A percentile compares a stretch with the other conserved stretches of the same genome.
These are phyloP conservation scores for Helostoma temminkii DNA, from an alignment of 2,797 vertebrate species.

Conservation along the genomic window DNA sequence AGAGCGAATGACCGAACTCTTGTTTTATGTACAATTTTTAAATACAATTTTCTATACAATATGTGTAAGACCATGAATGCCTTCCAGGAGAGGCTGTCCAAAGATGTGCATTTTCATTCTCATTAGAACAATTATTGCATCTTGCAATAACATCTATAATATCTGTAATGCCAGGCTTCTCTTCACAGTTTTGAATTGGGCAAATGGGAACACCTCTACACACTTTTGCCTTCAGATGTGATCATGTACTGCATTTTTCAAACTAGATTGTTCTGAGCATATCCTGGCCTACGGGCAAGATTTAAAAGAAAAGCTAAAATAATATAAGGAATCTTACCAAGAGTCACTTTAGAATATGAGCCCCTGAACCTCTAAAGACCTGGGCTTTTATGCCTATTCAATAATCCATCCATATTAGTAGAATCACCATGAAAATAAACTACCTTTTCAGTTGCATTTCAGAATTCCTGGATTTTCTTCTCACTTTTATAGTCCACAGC, in stretches of 20 bases:
- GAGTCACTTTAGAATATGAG: no score
- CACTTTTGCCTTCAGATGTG: neutral
- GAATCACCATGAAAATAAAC: neutral
- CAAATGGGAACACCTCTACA: neutral
- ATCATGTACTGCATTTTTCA: neutral
- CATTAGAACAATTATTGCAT: conserved; percentile 2
- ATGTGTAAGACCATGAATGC: neutral
- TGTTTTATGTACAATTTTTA: no score
- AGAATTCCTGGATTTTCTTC: conserved; percentile 1
- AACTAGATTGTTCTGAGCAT: neutral
- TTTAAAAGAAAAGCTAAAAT: neutral
- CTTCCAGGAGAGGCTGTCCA: conserved; percentile 2
- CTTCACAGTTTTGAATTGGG: neutral
- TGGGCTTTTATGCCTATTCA: neutral
- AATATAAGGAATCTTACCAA: no score
- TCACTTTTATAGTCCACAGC: neutral
- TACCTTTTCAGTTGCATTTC: conserved; percentile 2
- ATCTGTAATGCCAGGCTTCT: neutral
- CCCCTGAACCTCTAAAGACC: neutral
- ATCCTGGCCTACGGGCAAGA: neutral
- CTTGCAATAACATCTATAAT: no score
- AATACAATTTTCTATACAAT: neutral
- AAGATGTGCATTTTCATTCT: neutral
- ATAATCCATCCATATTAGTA: conserved; percentile 4
- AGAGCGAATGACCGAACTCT: no score